Conservation (phyloP, 2,797 vertebrate species). For the Halcyon badia region DNA sequence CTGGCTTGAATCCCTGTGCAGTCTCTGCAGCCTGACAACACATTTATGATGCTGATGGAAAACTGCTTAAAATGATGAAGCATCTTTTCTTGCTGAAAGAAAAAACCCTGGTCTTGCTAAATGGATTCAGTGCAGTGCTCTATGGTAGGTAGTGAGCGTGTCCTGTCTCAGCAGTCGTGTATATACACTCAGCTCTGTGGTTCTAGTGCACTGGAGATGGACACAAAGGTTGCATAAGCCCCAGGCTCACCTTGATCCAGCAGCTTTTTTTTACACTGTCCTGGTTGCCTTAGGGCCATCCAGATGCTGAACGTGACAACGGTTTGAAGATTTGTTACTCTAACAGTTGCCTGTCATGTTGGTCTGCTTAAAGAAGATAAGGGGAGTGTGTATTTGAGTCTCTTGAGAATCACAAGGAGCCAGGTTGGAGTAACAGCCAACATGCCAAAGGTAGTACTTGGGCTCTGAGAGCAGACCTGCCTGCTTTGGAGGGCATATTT, state of each 20-base stretch:
- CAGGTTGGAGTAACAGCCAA: neutral
- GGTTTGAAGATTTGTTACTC: neutral
- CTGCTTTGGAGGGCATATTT: rapidly evolving
- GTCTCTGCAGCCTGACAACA: neutral
- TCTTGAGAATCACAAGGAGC: neutral
- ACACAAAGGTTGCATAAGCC: rapidly evolving
- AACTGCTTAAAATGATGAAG: neutral
- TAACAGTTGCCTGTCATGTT: neutral
- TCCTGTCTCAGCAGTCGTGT: neutral
- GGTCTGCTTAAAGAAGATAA: neutral
- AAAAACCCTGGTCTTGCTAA: neutral
- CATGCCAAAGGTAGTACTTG: rapidly evolving
- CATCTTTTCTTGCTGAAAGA: neutral
- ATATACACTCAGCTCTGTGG: rapidly evolving
- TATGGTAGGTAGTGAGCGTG: neutral
- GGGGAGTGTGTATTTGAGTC: neutral
- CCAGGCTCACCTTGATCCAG: neutral
- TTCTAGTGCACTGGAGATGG: neutral
- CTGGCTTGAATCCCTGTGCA: neutral
- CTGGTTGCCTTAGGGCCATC: rapidly evolving
- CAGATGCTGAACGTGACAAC: neutral
- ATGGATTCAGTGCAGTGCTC: rapidly evolving
- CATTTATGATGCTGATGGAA: neutral
- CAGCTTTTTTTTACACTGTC: neutral
- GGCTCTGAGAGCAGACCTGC: neutral